These are phyloP conservation scores for Conchocele bisecta DNA, from an alignment of 2,888 invertebrate genomes.

Conservation along the genomic window DNA sequence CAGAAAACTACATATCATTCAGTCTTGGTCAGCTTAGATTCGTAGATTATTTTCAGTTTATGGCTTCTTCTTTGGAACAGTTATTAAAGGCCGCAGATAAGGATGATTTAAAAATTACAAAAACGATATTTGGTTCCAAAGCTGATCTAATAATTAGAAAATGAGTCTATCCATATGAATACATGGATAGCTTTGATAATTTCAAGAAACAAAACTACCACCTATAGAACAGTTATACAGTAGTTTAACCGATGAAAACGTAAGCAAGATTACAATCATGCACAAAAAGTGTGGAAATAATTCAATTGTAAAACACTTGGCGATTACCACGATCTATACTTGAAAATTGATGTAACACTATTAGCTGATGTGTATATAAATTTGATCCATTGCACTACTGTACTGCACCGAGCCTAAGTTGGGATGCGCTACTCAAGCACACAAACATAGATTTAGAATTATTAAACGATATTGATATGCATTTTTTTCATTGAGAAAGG, in stretches of 20 bases:
- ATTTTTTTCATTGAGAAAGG: too few relatives aligned
- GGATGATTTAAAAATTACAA: too few relatives aligned
- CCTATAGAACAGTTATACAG: neutral
- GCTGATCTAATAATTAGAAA: too few relatives aligned
- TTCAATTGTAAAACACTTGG: constrained; percentile 55
- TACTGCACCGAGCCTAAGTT: constrained; percentile 71
- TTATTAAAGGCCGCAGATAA: too few relatives aligned
- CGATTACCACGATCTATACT: constrained; percentile 40
- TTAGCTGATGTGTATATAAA: constrained; percentile 73
- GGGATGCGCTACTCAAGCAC: constrained; percentile 72
- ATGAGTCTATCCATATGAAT: too few relatives aligned
- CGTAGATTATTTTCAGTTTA: too few relatives aligned
- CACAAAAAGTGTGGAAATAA: too few relatives aligned
- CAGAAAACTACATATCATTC: too few relatives aligned
- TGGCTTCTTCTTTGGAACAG: too few relatives aligned
- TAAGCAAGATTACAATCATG: too few relatives aligned
- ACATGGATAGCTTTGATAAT: neutral
- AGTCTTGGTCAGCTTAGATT: too few relatives aligned
- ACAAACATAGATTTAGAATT: constrained; percentile 65
- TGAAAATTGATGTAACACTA: constrained; percentile 63
- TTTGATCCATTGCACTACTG: constrained; percentile 70
- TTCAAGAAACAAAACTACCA: neutral
- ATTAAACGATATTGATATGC: constrained; percentile 66
- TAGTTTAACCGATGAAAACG: constrained; percentile 4
- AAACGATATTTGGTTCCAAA: too few relatives aligned